A percentile compares a stretch with the other conserved stretches of the same genome.
These are phyloP conservation scores for Ophthalmolycus amberensis DNA, from an alignment of 2,113 vertebrate genomes.

Conservation along the genomic window DNA sequence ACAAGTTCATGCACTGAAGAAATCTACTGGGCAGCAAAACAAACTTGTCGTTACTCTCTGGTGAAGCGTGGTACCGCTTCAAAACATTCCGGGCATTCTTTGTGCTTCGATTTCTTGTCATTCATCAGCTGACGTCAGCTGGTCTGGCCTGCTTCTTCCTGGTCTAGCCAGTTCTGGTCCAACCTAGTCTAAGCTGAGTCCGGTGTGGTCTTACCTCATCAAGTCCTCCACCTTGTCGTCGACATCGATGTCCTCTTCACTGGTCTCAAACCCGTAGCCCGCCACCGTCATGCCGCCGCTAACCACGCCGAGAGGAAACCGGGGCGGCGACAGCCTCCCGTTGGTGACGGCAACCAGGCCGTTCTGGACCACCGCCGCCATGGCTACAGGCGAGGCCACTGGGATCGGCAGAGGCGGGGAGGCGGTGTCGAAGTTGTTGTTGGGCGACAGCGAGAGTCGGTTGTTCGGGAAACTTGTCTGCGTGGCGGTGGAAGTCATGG, in stretches of 20 bases:
- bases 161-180: not conserved
- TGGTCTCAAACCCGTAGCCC: conserved; percentile 91
- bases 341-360: conserved; percentile 88
- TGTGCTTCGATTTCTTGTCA: not conserved
- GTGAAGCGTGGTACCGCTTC: not conserved
- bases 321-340: conserved; percentile 94
- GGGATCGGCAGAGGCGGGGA: conserved; percentile 88
- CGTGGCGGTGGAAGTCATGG: conserved; percentile 89
- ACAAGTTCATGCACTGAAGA: not conserved
- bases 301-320: conserved; percentile 86
- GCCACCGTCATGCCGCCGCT: conserved; percentile 80
- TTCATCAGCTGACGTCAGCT: not conserved
- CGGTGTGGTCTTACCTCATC: conserved; percentile 89
- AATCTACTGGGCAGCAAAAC: not conserved
- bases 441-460: conserved; percentile 88
- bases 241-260: conserved; percentile 94
- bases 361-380: conserved; percentile 84
- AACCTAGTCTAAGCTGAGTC: not conserved
- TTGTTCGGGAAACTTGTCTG: conserved; percentile 90
- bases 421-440: conserved; percentile 90
- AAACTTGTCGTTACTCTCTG: not conserved
- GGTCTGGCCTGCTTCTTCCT: not conserved
- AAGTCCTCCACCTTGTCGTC: conserved; percentile 98
- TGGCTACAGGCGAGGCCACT: conserved; percentile 72
- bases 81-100: not conserved